Evolutionary conservation across 2,797 vertebrate species (phyloP), one percentile per base, ranked within the genome.

Genomic region (Meda fulgida): DNA sequence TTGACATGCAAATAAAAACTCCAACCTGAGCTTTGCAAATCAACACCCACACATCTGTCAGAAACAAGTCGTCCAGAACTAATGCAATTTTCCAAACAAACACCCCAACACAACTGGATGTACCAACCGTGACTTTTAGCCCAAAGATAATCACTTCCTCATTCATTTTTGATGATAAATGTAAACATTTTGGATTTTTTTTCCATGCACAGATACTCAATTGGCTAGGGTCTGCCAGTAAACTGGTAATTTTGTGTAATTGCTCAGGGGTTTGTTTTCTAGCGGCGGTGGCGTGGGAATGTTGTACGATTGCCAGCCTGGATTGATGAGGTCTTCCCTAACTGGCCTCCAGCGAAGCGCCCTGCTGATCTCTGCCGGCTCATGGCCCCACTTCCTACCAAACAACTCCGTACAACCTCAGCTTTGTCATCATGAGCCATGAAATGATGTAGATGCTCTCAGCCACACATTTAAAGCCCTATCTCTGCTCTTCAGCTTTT

Each of bases 371-470:
- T 87, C 89, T 89, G 84, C n/a, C 40, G 86, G 90, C 86, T 89
- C 91, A 93, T 92, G 90, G 78, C 67, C 90, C 92, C 73, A 90
- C 93, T 93, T 92, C 90, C 90, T 87, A 19, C 72, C 86, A 89
- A 77, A 88, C 84, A 91, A 93, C 92, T 91, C 86, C 79, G 85
- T 72, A 69, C 67, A 77, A 69, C 81, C 48, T n/a, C 60, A 36
- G 55, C 7, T 84, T 73, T 83, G 43, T 43, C 77, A 72, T 72
- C 38, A 51, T 75, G 18, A 80, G 72, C 78, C 55, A 71, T 82
- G 67, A 78, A 46, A 84, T 69, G 63, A 84, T 66, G 84, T 75
- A 84, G 10, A 31, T 21, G 21, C 7, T 55, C 71, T 36, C n/a
- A 55, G 58, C 53, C 78, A n/a, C 4, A 6, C 70, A 46, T 65